Conservation (phyloP, 2,113 vertebrate genomes). For the Eptatretus burgeri region DNA sequence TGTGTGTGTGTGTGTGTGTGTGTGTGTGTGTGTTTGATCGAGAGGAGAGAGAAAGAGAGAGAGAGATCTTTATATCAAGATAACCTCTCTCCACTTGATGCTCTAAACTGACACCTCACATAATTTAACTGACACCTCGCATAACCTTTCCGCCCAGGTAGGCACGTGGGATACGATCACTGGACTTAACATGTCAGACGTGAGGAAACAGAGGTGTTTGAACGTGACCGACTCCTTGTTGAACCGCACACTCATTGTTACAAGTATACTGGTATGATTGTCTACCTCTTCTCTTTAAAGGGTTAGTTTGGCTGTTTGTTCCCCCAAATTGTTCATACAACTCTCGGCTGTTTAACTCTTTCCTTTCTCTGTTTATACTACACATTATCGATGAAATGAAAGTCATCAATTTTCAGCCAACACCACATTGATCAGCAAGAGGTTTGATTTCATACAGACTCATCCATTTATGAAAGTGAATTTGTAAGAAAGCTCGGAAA, state of each 20-base stretch:
- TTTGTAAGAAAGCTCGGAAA: no score
- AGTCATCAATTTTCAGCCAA: not conserved
- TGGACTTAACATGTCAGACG: conserved; percentile 76
- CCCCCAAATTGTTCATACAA: not conserved
- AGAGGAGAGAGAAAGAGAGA: no score
- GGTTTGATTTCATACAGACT: conserved; percentile 8
- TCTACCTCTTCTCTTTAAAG: not conserved
- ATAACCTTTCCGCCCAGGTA: conserved; percentile 25
- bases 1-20: no score
- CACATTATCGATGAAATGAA: not conserved
- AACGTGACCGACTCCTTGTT: conserved; percentile 87
- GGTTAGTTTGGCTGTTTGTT: not conserved
- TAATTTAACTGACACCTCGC: not conserved
- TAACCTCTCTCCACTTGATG: no score
- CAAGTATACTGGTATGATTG: conserved; percentile 65
- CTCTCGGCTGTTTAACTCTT: not conserved
- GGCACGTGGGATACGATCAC: conserved; percentile 70
- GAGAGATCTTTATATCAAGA: no score
- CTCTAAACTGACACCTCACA: not conserved
- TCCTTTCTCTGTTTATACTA: not conserved
- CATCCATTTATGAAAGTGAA: not conserved
- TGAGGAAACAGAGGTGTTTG: conserved; percentile 49
- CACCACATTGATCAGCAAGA: not conserved
- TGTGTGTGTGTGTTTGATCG: no score
- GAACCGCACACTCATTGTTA: conserved; percentile 73